These are phyloP conservation scores for Diglossa brunneiventris DNA, from an alignment of 2,113 vertebrate genomes.

Conservation along the genomic window DNA sequence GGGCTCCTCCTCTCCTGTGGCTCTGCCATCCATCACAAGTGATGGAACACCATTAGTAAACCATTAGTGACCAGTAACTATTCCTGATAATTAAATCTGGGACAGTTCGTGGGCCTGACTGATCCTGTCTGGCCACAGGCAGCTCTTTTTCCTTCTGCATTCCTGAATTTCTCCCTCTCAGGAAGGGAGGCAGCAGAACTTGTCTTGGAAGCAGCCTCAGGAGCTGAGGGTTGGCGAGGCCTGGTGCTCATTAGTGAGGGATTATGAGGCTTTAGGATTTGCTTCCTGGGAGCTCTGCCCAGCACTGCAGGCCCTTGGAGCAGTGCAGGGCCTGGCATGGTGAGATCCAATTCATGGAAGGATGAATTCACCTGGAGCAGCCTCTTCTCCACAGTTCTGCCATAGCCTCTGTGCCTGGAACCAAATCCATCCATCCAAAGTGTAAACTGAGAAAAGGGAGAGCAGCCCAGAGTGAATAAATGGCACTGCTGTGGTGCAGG, in stretches of 20 bases:
- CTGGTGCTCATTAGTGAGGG: neutral
- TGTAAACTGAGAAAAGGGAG: neutral
- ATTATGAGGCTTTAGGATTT: neutral
- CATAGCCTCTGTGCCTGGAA: neutral
- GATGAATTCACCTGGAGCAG: neutral
- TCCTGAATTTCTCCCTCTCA: neutral
- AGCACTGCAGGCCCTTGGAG: neutral
- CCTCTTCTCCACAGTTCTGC: neutral
- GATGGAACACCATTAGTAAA: neutral
- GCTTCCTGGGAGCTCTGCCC: neutral
- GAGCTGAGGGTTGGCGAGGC: neutral
- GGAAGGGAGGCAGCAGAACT: neutral
- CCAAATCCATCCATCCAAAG: neutral
- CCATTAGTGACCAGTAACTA: neutral
- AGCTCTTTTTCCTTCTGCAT: neutral
- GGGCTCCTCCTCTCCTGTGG: neutral
- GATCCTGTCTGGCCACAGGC: neutral
- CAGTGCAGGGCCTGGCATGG: neutral
- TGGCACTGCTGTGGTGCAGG: neutral
- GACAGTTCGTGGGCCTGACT: neutral
- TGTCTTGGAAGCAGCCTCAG: neutral
- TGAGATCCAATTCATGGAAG: neutral
- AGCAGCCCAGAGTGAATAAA: neutral
- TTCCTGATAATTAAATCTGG: neutral
- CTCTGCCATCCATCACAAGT: neutral